Percentiles rank a stretch among this genome's conserved stretches.
Evolutionary conservation across 2,888 invertebrate genomes (phyloP).

Genomic region (Drosophila lutescens): DNA sequence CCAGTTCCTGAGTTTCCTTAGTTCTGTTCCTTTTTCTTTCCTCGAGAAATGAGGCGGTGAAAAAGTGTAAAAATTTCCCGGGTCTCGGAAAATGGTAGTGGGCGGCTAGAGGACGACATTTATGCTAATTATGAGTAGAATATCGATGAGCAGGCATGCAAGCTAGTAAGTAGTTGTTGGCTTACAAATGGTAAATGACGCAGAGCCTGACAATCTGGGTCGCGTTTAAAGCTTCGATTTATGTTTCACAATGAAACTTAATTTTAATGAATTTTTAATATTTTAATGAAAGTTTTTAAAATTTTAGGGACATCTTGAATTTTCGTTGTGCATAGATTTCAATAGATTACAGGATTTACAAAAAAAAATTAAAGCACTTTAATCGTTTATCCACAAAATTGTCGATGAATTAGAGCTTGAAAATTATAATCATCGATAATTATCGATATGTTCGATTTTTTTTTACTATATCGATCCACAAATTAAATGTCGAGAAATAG

Average conservation of each 20-base stretch:
- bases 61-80: background rate
- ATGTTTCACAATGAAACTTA: too few relatives aligned
- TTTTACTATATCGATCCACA: too few relatives aligned
- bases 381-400: too few relatives aligned
- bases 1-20: background rate
- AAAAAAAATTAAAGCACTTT: too few relatives aligned
- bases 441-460: too few relatives aligned
- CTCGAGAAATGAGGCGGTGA: slow-evolving; percentile 2
- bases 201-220: background rate
- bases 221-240: too few relatives aligned
- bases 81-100: slow-evolving; percentile 12
- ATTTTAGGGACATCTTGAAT: too few relatives aligned
- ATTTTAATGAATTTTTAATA: too few relatives aligned
- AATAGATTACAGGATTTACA: background rate
- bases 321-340: background rate
- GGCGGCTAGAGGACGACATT: slow-evolving; percentile 29
- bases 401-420: too few relatives aligned
- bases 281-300: too few relatives aligned
- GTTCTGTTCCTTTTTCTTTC: slow-evolving; percentile 14
- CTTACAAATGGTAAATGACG: background rate
- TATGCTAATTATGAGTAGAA: slow-evolving; percentile 38
- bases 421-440: too few relatives aligned
- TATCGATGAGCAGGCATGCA: slow-evolving; percentile 16
- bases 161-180: slow-evolving; percentile 1
- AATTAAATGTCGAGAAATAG: too few relatives aligned